Evolutionary conservation across 2,888 invertebrate species (phyloP), one percentile per base, ranked within the genome.

Genomic region (Hydroisotoma schaefferi): DNA sequence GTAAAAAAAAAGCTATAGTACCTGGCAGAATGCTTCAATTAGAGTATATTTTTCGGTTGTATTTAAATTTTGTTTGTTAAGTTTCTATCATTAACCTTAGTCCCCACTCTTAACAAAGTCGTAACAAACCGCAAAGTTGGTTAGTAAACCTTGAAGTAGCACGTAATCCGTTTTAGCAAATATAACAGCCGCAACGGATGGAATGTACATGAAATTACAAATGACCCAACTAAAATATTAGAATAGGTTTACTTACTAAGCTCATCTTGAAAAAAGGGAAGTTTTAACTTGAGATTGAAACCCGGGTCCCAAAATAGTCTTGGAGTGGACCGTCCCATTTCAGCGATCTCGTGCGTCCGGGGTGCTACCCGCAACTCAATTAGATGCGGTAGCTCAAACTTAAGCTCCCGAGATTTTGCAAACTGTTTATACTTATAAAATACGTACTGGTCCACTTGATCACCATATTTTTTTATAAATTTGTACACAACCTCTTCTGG

Each of bases 211-310:
- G n/a, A n/a, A n/a, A n/a, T n/a, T n/a, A n/a, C n/a, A n/a, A n/a
- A n/a, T n/a, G n/a, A n/a, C n/a, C n/a, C n/a, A n/a, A n/a, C n/a
- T n/a, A n/a, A n/a, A n/a, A n/a, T n/a, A n/a, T n/a, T n/a, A n/a
- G n/a, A n/a, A n/a, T n/a, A n/a, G 2, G 12, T 28, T n/a, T 8
- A 68, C 72, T 72, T 67, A 73, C 73, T 73, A 22, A 73, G 57
- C 55, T 73, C 73, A 55, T 73, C 73, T 18, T 67, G 55, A 61
- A 71, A 70, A 56, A 73, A 73, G n/a, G 73, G 73, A 15, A 73
- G 52, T 58, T 73, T 73, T 40, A 73, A 58, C 48, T 71, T 71
- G 12, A 73, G 48, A 43, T 73, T 71, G 52, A 73, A 73, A 28
- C 73, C 73, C 10, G 73, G 73, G 56, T 73, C 73, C 58, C 65